phyloP scores from a whole-genome alignment of 2,113 vertebrate genomes.

The Oryzias curvinotus region DNA sequence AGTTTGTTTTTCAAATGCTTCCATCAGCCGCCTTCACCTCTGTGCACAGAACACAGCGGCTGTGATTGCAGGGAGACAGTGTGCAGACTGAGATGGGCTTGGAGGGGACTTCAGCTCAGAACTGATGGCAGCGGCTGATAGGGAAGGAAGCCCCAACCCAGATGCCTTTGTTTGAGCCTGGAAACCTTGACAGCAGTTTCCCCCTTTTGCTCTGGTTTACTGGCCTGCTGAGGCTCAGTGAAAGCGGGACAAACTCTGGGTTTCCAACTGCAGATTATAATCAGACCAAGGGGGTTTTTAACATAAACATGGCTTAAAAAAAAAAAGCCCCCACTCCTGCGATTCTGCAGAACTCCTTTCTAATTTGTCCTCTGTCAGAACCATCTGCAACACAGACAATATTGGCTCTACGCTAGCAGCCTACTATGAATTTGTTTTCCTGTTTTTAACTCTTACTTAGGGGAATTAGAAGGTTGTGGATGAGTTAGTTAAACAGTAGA shows the following conservation, averaged over 20 bases:
- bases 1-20: conserved; percentile 30
- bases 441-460: no score
- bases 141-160: conserved; percentile 68
- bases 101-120: conserved; percentile 25
- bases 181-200: conserved; percentile 66
- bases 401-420: no score
- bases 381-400: no score
- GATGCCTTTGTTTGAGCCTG: conserved; percentile 63
- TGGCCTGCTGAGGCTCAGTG: conserved; percentile 25
- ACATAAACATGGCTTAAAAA: no score
- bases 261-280: no score
- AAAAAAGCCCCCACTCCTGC: no score
- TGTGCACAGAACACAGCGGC: conserved; percentile 47
- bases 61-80: conserved; percentile 40
- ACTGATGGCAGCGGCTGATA: conserved; percentile 59
- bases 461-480: no score
- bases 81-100: conserved; percentile 38
- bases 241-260: not conserved
- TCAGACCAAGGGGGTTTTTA: no score
- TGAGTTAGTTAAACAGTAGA: no score
- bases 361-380: no score
- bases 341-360: no score
- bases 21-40: conserved; percentile 8
- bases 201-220: conserved; percentile 27
- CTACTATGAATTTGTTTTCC: no score